Evolutionary conservation across 2,888 invertebrate species (phyloP).

Genomic region (Meta bourneti): DNA sequence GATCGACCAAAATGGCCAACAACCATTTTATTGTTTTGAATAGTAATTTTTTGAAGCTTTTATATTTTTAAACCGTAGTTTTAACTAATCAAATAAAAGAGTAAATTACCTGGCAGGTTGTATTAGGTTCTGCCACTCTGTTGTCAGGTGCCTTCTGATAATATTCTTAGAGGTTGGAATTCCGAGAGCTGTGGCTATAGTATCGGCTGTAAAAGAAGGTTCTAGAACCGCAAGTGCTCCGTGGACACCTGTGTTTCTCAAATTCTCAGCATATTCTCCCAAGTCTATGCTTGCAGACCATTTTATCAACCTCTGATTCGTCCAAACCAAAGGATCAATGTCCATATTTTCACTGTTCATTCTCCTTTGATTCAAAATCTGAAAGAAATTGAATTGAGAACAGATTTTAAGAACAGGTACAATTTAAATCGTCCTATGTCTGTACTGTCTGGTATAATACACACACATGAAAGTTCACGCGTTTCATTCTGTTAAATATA

Average conservation of each 20-base stretch:
- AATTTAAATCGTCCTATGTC: too few species aligned
- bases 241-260: constrained; percentile 94
- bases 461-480: too few species aligned
- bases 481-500: too few species aligned
- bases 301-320: constrained; percentile 94
- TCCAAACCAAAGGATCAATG: constrained; percentile 96
- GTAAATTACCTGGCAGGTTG: constrained; percentile 90
- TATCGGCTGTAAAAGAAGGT: constrained; percentile 95
- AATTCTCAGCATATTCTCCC: constrained; percentile 81
- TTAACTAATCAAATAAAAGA: background rate
- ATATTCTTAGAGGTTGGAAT: constrained; percentile 96
- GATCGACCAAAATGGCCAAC: too few species aligned
- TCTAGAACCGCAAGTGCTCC: constrained; percentile 96
- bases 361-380: constrained; percentile 92
- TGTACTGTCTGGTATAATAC: too few species aligned
- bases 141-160: constrained; percentile 93
- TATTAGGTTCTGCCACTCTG: constrained; percentile 93
- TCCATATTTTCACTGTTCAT: constrained; percentile 93
- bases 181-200: constrained; percentile 92
- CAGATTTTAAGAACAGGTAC: too few species aligned
- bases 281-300: constrained; percentile 97
- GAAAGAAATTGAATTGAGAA: constrained; percentile 51
- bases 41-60: too few species aligned
- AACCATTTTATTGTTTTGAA: too few species aligned
- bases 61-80: too few species aligned